These are phyloP conservation scores for Sinhomidia bicolor DNA, from an alignment of 2,888 invertebrate species.

Conservation along the genomic window DNA sequence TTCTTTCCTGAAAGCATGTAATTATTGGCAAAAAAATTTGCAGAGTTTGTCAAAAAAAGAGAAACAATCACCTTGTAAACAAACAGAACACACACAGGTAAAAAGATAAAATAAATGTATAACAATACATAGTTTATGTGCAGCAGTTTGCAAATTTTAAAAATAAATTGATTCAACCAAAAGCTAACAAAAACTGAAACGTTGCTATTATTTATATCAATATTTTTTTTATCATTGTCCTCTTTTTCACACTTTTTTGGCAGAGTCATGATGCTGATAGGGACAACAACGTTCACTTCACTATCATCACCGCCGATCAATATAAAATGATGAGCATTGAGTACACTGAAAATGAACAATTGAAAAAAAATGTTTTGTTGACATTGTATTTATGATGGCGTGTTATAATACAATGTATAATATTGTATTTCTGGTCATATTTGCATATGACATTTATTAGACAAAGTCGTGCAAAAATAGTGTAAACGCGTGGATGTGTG, in stretches of 20 bases:
- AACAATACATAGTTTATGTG: too few relatives aligned
- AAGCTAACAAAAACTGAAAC: too few relatives aligned
- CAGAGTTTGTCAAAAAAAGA: too few relatives aligned
- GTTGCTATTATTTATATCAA: too few relatives aligned
- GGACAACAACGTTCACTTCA: background rate
- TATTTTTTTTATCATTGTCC: background rate
- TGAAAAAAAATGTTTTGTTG: slow-evolving; percentile 39
- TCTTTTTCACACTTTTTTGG: background rate
- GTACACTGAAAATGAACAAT: background rate
- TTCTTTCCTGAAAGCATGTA: background rate
- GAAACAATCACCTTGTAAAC: too few relatives aligned
- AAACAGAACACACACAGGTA: too few relatives aligned
- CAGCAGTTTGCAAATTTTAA: too few relatives aligned
- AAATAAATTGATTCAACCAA: too few relatives aligned
- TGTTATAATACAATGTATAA: slow-evolving; percentile 40
- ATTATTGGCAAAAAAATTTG: too few relatives aligned
- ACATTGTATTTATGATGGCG: background rate
- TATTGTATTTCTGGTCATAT: slow-evolving; percentile 38
- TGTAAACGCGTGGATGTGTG: background rate
- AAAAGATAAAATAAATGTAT: too few relatives aligned
- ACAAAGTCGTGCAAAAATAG: background rate
- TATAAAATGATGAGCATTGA: background rate
- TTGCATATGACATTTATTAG: background rate
- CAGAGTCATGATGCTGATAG: background rate
- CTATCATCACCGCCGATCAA: too few relatives aligned